Percentiles rank a stretch among this genome's conserved stretches.
phyloP scores from a whole-genome alignment of 2,797 vertebrate genomes.

The Sebastes itinus region DNA sequence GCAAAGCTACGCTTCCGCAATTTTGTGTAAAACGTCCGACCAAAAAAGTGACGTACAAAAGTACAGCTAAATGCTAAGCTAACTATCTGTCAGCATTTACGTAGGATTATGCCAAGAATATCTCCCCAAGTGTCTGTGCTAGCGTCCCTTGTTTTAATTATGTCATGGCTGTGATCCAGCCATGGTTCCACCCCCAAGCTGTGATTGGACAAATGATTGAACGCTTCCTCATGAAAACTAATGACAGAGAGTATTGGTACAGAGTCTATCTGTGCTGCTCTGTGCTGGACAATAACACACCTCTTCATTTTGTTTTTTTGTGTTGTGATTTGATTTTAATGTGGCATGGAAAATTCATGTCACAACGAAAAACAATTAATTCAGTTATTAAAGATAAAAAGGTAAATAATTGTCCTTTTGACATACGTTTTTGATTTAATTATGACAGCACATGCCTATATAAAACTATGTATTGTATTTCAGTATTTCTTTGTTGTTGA shows the following conservation, averaged over 20 bases:
- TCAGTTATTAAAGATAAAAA: too few relatives aligned
- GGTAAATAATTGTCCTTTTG: too few relatives aligned
- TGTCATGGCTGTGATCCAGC: rapidly evolving
- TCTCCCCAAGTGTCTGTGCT: background rate
- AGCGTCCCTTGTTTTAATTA: background rate
- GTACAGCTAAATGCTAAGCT: too few relatives aligned
- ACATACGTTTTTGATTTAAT: too few relatives aligned
- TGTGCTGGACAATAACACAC: background rate
- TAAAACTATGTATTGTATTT: too few relatives aligned
- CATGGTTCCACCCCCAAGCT: background rate
- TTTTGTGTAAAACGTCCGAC: too few relatives aligned
- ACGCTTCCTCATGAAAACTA: background rate
- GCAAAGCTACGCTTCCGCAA: too few relatives aligned
- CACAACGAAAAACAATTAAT: too few relatives aligned
- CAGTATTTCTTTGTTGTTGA: too few relatives aligned
- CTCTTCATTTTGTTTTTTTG: background rate
- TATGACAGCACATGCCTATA: too few relatives aligned
- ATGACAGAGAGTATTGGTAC: background rate
- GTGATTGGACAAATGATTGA: too few relatives aligned
- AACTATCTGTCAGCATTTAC: background rate
- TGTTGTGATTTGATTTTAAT: background rate
- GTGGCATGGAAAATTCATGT: too few relatives aligned
- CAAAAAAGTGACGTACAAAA: rapidly evolving
- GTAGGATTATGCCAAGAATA: background rate
- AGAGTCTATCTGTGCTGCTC: background rate